phyloP scores from a whole-genome alignment of 2,113 vertebrate species.

The Amblyornis subalaris region DNA sequence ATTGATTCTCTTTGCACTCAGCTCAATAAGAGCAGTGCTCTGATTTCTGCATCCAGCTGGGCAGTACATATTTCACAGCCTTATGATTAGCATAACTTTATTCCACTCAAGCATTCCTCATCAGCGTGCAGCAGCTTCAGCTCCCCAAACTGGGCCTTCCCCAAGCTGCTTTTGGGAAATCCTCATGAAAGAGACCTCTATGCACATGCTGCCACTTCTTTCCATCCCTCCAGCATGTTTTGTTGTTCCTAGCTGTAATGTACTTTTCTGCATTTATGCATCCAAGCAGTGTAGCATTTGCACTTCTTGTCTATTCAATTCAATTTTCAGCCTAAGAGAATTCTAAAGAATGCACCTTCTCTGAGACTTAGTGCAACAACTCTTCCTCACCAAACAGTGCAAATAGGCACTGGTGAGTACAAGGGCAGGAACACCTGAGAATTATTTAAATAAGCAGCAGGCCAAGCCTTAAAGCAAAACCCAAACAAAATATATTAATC shows the following conservation, averaged over 20 bases:
- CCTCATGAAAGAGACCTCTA: neutral
- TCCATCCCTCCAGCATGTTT: fast-evolving
- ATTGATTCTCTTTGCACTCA: neutral
- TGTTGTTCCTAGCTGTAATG: neutral
- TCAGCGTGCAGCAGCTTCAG: neutral
- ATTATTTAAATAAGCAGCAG: neutral
- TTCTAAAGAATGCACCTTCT: neutral
- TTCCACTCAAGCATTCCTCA: neutral
- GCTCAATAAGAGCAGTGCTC: neutral
- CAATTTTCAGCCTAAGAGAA: neutral
- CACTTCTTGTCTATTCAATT: neutral
- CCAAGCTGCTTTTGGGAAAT: neutral
- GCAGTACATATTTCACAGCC: neutral
- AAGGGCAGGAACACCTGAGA: neutral
- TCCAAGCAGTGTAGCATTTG: neutral
- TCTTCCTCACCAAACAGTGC: neutral
- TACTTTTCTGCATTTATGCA: neutral
- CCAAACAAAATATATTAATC: neutral
- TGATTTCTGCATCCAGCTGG: neutral
- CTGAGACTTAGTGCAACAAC: neutral
- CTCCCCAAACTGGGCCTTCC: neutral
- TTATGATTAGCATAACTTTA: constrained; percentile 29
- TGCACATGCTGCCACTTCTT: neutral
- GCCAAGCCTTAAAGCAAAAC: neutral
- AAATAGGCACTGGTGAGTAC: neutral